Percentiles rank a stretch among this genome's conserved stretches.
Conservation (phyloP, 1,140 invertebrate genomes). For the Pentalonia nigronervosa region DNA sequence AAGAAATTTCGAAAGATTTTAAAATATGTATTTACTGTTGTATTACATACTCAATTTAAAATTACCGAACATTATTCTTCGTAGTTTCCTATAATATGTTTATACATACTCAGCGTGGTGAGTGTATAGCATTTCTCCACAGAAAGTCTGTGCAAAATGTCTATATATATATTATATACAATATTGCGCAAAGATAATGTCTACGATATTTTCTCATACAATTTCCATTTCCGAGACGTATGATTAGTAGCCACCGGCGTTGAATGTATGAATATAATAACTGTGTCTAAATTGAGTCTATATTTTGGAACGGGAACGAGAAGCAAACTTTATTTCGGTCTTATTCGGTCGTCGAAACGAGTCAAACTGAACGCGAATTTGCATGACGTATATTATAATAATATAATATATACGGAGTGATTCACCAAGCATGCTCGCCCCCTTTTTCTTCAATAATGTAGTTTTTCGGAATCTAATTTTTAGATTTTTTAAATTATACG, state of each 20-base stretch:
- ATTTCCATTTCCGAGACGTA: constrained; percentile 12
- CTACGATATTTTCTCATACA: background rate
- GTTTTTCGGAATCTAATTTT: too few species aligned
- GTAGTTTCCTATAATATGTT: background rate
- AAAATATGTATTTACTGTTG: background rate
- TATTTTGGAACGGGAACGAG: background rate
- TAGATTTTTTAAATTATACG: too few species aligned
- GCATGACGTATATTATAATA: background rate
- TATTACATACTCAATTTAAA: background rate
- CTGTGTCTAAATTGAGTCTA: background rate
- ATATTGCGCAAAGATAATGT: background rate
- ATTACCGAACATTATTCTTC: background rate
- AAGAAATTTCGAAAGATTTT: background rate
- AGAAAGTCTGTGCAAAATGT: background rate
- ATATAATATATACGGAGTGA: background rate
- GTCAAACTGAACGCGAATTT: background rate
- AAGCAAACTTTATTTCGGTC: constrained; percentile 1
- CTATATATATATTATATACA: background rate
- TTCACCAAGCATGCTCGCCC: too few species aligned
- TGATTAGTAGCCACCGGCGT: constrained; percentile 33
- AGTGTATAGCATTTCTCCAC: background rate
- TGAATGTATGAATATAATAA: constrained; percentile 26
- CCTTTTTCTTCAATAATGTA: too few species aligned
- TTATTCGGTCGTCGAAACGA: background rate
- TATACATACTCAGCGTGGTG: background rate